Evolutionary conservation across 2,888 invertebrate species (phyloP).

Genomic region (Athripsodes cinereus): DNA sequence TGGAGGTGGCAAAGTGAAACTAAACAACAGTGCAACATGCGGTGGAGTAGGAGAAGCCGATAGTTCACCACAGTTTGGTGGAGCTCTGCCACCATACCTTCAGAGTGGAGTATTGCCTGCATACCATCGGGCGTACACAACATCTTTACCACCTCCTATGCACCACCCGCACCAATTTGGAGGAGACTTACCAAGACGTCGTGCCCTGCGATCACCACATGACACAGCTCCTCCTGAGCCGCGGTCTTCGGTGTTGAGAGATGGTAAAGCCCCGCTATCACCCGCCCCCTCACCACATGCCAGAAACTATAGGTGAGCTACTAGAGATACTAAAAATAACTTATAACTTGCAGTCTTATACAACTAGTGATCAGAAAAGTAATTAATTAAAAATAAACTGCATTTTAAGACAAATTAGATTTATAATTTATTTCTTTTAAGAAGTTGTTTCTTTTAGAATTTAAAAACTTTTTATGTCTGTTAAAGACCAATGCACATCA

Average conservation of each 20-base stretch:
- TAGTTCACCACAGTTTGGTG: conserved; percentile 27
- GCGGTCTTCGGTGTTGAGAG: conserved; percentile 62
- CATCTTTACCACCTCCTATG: conserved; percentile 28
- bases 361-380: no score
- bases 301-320: conserved; percentile 48
- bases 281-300: conserved; percentile 51
- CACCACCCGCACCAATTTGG: conserved; percentile 38
- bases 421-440: no score
- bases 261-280: conserved; percentile 47
- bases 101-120: conserved; percentile 32
- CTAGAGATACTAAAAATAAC: no score
- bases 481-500: no score
- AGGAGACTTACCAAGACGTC: conserved; percentile 48
- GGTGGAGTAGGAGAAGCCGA: conserved; percentile 35
- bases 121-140: conserved; percentile 32
- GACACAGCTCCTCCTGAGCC: conserved; percentile 49
- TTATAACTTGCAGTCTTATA: no score
- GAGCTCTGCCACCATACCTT: conserved; percentile 26
- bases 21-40: conserved; percentile 30
- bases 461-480: no score
- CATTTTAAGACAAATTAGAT: no score
- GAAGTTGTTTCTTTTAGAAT: no score
- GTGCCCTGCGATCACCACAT: conserved; percentile 53
- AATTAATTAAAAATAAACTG: no score
- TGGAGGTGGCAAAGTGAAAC: conserved; percentile 33